Evolutionary conservation across 2,113 vertebrate genomes (phyloP).

Genomic region (Mus spicilegus): DNA sequence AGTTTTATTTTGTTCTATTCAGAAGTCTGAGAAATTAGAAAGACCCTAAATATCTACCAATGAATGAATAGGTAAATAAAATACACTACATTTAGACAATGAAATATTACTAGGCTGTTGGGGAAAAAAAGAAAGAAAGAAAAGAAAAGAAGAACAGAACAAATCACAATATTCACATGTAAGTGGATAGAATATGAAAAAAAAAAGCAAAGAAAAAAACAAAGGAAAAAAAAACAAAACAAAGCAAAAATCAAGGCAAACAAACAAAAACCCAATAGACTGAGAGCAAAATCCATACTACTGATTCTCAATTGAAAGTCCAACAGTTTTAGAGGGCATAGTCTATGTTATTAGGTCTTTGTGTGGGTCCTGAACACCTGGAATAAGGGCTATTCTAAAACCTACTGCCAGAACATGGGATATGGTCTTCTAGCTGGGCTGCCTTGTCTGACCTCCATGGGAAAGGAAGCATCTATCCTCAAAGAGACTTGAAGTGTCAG

Average conservation of each 20-base stretch:
- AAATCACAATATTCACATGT: neutral
- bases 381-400: too few relatives aligned
- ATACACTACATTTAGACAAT: too few relatives aligned
- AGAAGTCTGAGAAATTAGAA: neutral
- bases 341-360: neutral
- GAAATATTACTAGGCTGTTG: too few relatives aligned
- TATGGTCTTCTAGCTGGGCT: too few relatives aligned
- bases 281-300: neutral
- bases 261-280: neutral
- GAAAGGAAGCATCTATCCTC: too few relatives aligned
- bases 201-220: too few relatives aligned
- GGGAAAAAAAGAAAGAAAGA: too few relatives aligned
- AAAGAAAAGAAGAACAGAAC: neutral
- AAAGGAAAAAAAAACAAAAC: too few relatives aligned
- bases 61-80: neutral
- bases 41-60: neutral
- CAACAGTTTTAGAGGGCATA: neutral
- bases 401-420: too few relatives aligned
- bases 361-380: rapidly evolving
- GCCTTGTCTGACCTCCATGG: too few relatives aligned
- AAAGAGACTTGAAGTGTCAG: too few relatives aligned
- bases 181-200: neutral
- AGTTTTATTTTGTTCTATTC: neutral
- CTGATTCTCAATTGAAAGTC: neutral
- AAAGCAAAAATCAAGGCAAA: too few relatives aligned